Conservation (phyloP, 2,797 vertebrate genomes). For the Spizella passerina region DNA sequence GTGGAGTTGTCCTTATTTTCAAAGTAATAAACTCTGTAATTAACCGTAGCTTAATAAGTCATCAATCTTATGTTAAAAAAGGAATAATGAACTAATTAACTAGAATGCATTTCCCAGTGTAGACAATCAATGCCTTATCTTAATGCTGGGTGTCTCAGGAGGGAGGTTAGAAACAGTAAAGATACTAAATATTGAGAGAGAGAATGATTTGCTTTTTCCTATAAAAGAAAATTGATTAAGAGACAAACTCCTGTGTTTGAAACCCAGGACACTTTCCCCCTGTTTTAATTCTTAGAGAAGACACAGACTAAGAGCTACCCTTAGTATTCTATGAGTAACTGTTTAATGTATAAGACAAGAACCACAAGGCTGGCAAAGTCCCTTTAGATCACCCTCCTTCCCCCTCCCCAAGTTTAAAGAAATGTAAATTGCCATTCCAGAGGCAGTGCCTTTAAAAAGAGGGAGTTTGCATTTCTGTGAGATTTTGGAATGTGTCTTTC, state of each 20-base stretch:
- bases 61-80: conserved; percentile 70
- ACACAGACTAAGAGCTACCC: background rate
- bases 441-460: background rate
- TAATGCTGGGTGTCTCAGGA: conserved; percentile 33
- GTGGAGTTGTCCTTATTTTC: conserved; percentile 28
- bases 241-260: background rate
- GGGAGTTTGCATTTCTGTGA: background rate
- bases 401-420: background rate
- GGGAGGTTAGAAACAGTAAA: conserved; percentile 65
- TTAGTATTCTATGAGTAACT: background rate
- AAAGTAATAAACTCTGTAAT: conserved; percentile 74
- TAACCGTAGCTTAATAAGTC: conserved; percentile 73
- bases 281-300: background rate
- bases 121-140: conserved; percentile 79
- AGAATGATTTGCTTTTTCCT: background rate
- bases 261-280: background rate
- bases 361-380: background rate
- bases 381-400: background rate
- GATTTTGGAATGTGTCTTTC: background rate
- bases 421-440: background rate
- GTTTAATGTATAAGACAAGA: background rate
- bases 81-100: conserved; percentile 70
- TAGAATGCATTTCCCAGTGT: conserved; percentile 38
- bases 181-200: background rate
- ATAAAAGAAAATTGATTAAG: background rate